Evolutionary conservation across 2,888 invertebrate species (phyloP).

Genomic region (Drosophila ezoana): DNA sequence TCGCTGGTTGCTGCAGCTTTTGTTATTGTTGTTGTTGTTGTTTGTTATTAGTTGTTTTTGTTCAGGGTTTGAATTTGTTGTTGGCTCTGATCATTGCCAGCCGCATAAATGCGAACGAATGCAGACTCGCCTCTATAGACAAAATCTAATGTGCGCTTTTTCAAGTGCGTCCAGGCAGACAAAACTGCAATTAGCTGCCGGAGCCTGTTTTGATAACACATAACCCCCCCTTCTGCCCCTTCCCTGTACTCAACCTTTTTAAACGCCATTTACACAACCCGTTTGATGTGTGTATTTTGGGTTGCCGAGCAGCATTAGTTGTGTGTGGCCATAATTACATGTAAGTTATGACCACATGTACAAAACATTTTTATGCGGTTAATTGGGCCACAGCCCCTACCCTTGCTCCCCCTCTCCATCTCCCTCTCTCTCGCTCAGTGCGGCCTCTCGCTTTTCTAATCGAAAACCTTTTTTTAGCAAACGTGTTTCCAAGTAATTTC

Average conservation of each 20-base stretch:
- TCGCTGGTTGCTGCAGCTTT: slow-evolving; percentile 8
- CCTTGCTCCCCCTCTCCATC: not conserved
- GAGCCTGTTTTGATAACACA: slow-evolving; percentile 11
- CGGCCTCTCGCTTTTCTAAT: slow-evolving; percentile 3
- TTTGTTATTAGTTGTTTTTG: not conserved
- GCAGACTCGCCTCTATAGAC: slow-evolving; percentile 12
- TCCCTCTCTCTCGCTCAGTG: not conserved
- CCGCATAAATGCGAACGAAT: slow-evolving; percentile 16
- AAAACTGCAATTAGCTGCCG: slow-evolving; percentile 61
- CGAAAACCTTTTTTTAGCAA: slow-evolving; percentile 14
- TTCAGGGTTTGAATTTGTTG: slow-evolving; percentile 2
- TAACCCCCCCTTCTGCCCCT: not conserved
- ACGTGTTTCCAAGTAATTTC: slow-evolving; percentile 59
- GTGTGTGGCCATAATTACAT: slow-evolving; percentile 65
- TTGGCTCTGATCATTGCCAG: slow-evolving; percentile 27
- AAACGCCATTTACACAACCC: slow-evolving; percentile 52
- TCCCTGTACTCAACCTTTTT: slow-evolving; percentile 25
- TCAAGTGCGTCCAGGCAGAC: slow-evolving; percentile 47
- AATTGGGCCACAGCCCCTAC: slow-evolving; percentile 52
- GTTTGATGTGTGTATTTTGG: slow-evolving; percentile 45
- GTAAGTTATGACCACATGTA: slow-evolving; percentile 65
- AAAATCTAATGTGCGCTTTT: slow-evolving; percentile 32
- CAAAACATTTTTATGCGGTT: slow-evolving; percentile 54
- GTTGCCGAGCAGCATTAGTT: slow-evolving; percentile 29
- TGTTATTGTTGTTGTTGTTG: slow-evolving; percentile 1